phyloP scores from a whole-genome alignment of 2,797 vertebrate genomes.

The Ara ararauna region DNA sequence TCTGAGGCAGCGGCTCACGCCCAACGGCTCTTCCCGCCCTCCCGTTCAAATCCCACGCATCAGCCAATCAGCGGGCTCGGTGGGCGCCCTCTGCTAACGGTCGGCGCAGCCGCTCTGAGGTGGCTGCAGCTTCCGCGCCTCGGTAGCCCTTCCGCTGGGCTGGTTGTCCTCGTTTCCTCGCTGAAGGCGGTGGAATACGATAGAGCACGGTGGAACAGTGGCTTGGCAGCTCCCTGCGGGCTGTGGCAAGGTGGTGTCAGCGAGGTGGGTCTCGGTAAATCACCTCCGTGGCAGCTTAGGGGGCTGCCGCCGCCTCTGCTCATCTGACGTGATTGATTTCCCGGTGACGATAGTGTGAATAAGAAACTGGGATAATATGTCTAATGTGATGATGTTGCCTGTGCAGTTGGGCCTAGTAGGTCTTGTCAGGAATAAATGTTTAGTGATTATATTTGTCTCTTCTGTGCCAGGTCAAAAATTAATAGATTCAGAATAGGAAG shows the following conservation, averaged over 20 bases:
- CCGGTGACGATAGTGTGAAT: neutral
- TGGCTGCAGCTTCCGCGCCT: fast-evolving
- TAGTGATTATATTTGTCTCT: neutral
- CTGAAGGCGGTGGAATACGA: neutral
- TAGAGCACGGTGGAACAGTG: no score
- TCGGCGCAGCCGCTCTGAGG: neutral
- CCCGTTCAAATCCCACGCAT: neutral
- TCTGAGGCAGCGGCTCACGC: no score
- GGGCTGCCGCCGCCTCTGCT: neutral
- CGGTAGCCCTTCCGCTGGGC: neutral
- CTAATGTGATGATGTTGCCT: neutral
- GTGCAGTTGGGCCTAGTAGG: neutral
- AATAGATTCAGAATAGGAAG: neutral
- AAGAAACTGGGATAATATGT: neutral
- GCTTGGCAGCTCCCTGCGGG: neutral
- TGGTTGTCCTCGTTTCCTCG: neutral
- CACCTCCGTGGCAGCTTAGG: neutral
- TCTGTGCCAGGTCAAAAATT: neutral
- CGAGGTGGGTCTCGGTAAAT: neutral
- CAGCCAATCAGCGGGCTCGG: neutral
- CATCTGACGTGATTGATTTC: neutral
- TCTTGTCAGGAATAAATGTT: neutral
- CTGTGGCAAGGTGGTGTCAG: neutral
- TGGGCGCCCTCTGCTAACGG: neutral
- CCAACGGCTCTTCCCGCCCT: neutral